Base-by-base conservation (phyloP, 2,888 invertebrate species). In the Dryobotodes eremita region DNA sequence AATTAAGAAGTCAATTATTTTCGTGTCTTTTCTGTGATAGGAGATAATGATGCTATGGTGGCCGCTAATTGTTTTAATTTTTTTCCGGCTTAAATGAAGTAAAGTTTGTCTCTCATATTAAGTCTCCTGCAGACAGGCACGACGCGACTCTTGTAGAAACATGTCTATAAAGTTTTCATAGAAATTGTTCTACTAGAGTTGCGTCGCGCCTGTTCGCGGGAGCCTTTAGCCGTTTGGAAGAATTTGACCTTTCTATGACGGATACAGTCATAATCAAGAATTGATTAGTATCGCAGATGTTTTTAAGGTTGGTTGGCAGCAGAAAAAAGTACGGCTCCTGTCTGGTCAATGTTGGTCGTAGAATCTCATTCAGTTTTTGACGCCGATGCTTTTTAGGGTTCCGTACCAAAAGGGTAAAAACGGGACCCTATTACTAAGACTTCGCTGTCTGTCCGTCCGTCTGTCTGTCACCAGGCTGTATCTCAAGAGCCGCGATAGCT, bases 1-100 rank as follows among this genome's bases (percentile, higher is more conserved):
- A 76, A 88, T 86, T 70, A 31, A 57, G 17, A 1, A 20, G 48
- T 55, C 73, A 23, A 79, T 84, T 79, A 85, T 71, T 53, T 69
- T 83, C 36, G 31, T 65, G 46, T 57, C 17, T 48, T 59, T 66
- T 80, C 36, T 72, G 57, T n/a, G 26, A 53, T 57, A 62, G 69
- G 13, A 13, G 26, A 57, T 68, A 85, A 74, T 71, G 23, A 46
- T 62, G 31, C 1, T 62, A 66, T 70, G 61, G 48, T 61, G 65
- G 75, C 72, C 61, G 5, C 55, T 46, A 59, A 57, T 62, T 61
- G n/a, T 48, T 59, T 50, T 57, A 57, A n/a, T n/a, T 79, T 71
- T 2, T 65, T 55, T 48, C 48, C 36, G 6, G 13, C 1, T 78
- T 55, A n/a, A 61, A 53, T 46, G 1, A 36, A 55, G 23, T 0